Conservation (phyloP, 2,888 invertebrate species). For the Heterodera filipjevi region DNA sequence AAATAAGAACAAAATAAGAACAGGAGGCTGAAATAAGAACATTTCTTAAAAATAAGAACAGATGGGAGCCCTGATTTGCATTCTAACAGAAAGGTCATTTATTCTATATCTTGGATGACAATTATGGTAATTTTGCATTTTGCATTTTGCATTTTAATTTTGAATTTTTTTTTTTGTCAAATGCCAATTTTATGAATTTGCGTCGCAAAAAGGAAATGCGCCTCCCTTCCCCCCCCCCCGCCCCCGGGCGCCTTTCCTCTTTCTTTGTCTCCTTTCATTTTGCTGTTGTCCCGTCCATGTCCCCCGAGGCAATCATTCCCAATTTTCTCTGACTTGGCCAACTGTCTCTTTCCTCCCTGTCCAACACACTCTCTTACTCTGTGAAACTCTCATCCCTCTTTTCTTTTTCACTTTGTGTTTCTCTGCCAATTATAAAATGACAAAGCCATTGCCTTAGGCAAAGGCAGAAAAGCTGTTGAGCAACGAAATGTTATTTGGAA, state of each 20-base stretch:
- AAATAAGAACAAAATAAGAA: too few species aligned
- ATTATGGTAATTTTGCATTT: too few species aligned
- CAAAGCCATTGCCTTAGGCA: background rate
- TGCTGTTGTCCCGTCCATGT: background rate
- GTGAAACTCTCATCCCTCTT: background rate
- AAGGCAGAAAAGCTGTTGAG: background rate
- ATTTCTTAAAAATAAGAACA: too few species aligned
- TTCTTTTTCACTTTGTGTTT: background rate
- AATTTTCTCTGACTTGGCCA: slow-evolving; percentile 17
- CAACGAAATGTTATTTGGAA: background rate
- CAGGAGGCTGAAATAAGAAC: too few species aligned
- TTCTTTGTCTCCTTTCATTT: too few species aligned
- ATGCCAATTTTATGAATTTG: background rate
- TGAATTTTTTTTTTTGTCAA: background rate
- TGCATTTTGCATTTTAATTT: background rate
- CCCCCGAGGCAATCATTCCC: slow-evolving; percentile 5
- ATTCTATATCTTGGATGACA: too few species aligned
- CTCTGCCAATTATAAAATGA: background rate
- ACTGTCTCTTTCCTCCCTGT: background rate
- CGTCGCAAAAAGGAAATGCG: background rate
- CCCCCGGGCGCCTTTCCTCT: too few species aligned
- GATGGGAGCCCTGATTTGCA: too few species aligned
- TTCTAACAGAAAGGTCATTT: too few species aligned
- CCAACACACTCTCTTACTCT: background rate
- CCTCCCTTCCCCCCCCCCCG: background rate